Conservation (phyloP, 2,888 invertebrate species). For the Girardia tigrina region DNA sequence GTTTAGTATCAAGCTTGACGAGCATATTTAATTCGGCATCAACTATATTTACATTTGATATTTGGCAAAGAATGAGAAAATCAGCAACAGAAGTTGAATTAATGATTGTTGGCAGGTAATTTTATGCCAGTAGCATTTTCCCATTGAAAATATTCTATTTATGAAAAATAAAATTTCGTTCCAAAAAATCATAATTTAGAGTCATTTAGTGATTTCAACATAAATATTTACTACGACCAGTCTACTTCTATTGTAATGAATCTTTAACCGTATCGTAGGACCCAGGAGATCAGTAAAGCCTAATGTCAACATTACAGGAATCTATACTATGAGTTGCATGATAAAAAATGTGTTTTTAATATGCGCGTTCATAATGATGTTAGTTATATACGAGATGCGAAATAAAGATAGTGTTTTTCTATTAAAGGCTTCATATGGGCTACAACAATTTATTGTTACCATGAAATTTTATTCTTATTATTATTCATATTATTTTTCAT, state of each 20-base stretch:
- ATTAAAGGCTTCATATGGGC: too few species aligned
- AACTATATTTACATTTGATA: slow-evolving; percentile 53
- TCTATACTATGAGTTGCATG: too few species aligned
- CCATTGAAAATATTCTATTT: not conserved
- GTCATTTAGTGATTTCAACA: not conserved
- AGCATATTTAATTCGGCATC: slow-evolving; percentile 53
- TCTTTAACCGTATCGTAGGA: too few species aligned
- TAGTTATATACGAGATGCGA: too few species aligned
- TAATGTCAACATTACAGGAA: too few species aligned
- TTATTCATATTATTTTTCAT: too few species aligned
- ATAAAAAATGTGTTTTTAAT: too few species aligned
- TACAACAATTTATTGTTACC: too few species aligned
- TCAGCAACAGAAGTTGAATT: slow-evolving; percentile 50
- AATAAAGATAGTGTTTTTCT: too few species aligned
- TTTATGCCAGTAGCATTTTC: not conserved
- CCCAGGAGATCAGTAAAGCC: too few species aligned
- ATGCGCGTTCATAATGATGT: too few species aligned
- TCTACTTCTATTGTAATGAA: not conserved
- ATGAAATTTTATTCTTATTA: too few species aligned
- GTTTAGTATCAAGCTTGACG: slow-evolving; percentile 53
- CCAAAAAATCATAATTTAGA: not conserved
- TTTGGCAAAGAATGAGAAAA: slow-evolving; percentile 50
- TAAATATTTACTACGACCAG: not conserved
- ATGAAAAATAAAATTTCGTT: not conserved
- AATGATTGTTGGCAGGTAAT: slow-evolving; percentile 51